Conservation (phyloP, 2,797 vertebrate genomes). For the Xenops minutus region DNA sequence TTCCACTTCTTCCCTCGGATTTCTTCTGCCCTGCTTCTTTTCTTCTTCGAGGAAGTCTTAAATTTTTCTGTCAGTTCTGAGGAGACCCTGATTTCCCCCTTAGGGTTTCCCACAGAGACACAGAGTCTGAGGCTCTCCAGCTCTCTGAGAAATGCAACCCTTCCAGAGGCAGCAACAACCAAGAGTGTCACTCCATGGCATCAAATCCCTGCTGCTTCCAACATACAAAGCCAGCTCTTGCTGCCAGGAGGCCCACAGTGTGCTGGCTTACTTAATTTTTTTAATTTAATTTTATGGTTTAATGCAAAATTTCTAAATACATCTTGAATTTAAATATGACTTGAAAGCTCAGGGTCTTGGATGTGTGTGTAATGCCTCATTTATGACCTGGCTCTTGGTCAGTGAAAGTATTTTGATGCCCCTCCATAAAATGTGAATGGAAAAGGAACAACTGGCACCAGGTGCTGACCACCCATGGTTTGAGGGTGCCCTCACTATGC, state of each 20-base stretch:
- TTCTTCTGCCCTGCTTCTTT: slow-evolving; percentile 37
- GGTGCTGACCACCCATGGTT: background rate
- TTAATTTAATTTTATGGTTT: background rate
- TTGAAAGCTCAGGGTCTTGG: background rate
- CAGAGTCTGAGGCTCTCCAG: background rate
- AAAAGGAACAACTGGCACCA: background rate
- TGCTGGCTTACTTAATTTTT: background rate
- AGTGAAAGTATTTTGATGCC: background rate
- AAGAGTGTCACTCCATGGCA: background rate
- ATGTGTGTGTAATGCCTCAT: background rate
- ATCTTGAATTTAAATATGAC: background rate
- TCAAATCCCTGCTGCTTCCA: background rate
- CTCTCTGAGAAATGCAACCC: background rate
- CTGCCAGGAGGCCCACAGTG: background rate
- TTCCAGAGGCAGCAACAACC: background rate
- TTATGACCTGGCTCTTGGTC: background rate
- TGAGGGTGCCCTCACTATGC: accelerated
- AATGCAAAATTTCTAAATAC: background rate
- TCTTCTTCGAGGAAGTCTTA: slow-evolving; percentile 40
- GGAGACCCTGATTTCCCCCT: background rate
- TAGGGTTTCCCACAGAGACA: slow-evolving; percentile 1
- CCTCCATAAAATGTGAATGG: accelerated
- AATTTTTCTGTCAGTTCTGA: slow-evolving; percentile 46
- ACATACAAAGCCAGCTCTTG: background rate
- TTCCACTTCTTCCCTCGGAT: background rate